Evolutionary conservation across 2,113 vertebrate species (phyloP).

Genomic region (Dromas ardeola): DNA sequence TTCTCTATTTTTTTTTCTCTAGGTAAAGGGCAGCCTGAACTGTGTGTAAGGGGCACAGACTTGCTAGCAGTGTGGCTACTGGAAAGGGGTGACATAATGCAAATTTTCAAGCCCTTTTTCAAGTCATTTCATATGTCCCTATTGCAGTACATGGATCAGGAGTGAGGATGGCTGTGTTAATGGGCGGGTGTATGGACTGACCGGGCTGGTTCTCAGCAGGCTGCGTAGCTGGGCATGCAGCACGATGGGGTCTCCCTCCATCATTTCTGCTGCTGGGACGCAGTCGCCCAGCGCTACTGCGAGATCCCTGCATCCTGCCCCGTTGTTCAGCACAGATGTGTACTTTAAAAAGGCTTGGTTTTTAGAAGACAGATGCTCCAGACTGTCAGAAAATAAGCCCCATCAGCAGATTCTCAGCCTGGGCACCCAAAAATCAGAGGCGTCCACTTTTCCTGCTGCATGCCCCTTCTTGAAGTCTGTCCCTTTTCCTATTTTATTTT

Average conservation of each 20-base stretch:
- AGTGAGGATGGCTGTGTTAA: background rate
- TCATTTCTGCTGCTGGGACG: background rate
- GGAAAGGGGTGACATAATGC: background rate
- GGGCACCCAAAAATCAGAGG: background rate
- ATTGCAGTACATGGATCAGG: background rate
- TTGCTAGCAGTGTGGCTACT: background rate
- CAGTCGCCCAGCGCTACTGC: fast-evolving
- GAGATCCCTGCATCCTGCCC: background rate
- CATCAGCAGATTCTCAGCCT: background rate
- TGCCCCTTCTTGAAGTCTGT: background rate
- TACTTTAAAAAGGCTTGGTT: background rate
- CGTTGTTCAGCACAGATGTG: background rate
- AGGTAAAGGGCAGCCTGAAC: background rate
- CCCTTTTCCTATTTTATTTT: background rate
- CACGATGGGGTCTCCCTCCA: fast-evolving
- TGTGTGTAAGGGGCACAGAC: background rate
- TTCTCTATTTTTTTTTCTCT: background rate
- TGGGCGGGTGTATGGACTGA: background rate
- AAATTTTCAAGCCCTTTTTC: background rate
- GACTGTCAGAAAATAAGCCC: background rate
- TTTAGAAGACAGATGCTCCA: background rate
- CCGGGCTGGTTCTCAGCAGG: background rate
- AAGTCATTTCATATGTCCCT: background rate
- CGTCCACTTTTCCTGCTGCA: background rate
- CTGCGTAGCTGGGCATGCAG: background rate